Evolutionary conservation across 2,797 vertebrate genomes (phyloP).

Genomic region (Propithecus deckenii): DNA sequence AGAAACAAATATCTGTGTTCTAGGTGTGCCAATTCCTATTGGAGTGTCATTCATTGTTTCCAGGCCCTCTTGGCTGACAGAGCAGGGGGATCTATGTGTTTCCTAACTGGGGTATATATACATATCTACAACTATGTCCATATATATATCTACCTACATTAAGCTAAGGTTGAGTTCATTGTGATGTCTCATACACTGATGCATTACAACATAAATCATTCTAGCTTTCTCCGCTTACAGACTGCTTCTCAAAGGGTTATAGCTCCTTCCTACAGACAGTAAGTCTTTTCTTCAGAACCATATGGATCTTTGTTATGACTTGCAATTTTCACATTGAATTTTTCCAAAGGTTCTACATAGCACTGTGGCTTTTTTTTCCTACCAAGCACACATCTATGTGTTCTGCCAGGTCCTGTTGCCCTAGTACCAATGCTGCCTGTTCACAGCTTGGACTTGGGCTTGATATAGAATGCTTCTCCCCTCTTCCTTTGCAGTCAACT

Average conservation of each 20-base stretch:
- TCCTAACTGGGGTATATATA: neutral
- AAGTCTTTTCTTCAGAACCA: neutral
- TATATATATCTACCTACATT: neutral
- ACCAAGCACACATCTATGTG: too few species aligned
- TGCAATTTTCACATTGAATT: neutral
- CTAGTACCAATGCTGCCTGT: neutral
- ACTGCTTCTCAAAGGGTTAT: neutral
- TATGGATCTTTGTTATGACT: neutral
- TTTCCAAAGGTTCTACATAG: neutral
- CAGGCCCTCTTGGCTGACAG: neutral
- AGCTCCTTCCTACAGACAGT: neutral
- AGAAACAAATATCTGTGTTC: neutral
- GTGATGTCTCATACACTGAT: neutral
- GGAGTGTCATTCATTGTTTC: neutral
- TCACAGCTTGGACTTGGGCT: neutral
- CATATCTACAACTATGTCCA: neutral
- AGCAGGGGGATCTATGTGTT: neutral
- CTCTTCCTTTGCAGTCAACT: rapidly evolving
- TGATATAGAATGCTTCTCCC: neutral
- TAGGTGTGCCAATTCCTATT: neutral
- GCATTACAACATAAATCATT: neutral
- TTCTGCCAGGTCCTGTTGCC: neutral
- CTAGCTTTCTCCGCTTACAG: neutral
- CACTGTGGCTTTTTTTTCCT: neutral
- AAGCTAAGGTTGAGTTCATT: neutral